A percentile compares a stretch with the other conserved stretches of the same genome.
These are phyloP conservation scores for Acromyrmex charruanus DNA, from an alignment of 1,140 invertebrate species.

Conservation along the genomic window DNA sequence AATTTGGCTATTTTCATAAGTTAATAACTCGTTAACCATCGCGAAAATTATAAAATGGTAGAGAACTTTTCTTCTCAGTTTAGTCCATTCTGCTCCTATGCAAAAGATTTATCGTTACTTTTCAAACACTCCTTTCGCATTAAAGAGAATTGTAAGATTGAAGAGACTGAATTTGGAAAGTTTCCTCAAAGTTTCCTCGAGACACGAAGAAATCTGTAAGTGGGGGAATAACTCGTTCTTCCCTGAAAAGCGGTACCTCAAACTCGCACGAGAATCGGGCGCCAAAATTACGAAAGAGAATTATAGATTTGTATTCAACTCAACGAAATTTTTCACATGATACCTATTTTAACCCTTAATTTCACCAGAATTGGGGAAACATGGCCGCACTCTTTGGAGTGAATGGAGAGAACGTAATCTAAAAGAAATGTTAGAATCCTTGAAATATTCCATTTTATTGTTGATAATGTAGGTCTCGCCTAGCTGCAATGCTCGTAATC, in stretches of 20 bases:
- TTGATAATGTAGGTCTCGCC: constrained; percentile 27
- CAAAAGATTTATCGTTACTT: too few relatives aligned
- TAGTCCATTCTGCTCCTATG: too few relatives aligned
- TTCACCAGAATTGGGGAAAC: too few relatives aligned
- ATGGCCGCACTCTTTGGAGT: not conserved
- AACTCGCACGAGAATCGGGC: not conserved
- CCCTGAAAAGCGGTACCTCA: not conserved
- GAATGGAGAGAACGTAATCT: not conserved
- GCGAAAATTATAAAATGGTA: too few relatives aligned
- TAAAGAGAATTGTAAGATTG: constrained; percentile 56
- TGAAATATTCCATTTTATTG: constrained; percentile 55
- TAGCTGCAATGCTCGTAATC: constrained; percentile 41
- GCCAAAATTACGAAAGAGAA: constrained; percentile 32
- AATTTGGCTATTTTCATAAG: too few relatives aligned
- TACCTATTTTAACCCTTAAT: too few relatives aligned
- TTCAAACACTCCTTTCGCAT: constrained; percentile 2
- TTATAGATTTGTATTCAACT: not conserved
- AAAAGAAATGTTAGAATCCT: not conserved
- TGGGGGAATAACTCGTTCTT: constrained; percentile 39
- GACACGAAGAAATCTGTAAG: constrained; percentile 40
- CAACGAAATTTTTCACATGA: too few relatives aligned
- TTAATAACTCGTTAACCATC: too few relatives aligned
- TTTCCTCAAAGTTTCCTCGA: constrained; percentile 18
- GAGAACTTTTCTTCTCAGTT: too few relatives aligned
- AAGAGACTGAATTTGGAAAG: constrained; percentile 43